These are phyloP conservation scores for Schmidtea mediterranea DNA, from an alignment of 1,140 invertebrate genomes.

Conservation along the genomic window DNA sequence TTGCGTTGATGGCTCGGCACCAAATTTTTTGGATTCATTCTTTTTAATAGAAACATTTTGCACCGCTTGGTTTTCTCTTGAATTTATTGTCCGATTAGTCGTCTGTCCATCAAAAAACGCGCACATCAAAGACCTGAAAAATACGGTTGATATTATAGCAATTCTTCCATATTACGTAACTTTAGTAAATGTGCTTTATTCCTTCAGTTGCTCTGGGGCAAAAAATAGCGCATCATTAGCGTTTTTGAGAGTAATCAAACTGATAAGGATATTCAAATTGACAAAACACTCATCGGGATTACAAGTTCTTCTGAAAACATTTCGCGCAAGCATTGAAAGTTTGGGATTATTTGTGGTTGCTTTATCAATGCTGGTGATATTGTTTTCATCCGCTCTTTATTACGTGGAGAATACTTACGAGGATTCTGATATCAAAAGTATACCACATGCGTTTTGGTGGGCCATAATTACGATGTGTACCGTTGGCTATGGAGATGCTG, in stretches of 20 bases:
- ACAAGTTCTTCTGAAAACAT: slow-evolving; percentile 28
- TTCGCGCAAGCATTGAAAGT: slow-evolving; percentile 24
- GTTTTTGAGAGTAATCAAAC: slow-evolving; percentile 11
- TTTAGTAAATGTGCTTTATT: slow-evolving; percentile 20
- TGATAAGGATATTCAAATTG: slow-evolving; percentile 24
- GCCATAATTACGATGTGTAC: slow-evolving; percentile 94
- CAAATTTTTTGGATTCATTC: slow-evolving; percentile 14
- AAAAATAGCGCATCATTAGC: slow-evolving; percentile 15
- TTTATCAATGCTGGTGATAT: slow-evolving; percentile 20
- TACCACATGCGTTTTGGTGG: slow-evolving; percentile 88
- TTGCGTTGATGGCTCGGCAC: slow-evolving; percentile 10
- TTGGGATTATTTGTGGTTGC: slow-evolving; percentile 22
- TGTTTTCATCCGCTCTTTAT: slow-evolving; percentile 26
- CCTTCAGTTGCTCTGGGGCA: slow-evolving; percentile 20
- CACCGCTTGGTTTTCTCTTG: slow-evolving; percentile 29
- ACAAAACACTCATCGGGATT: slow-evolving; percentile 29
- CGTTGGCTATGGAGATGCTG: slow-evolving; percentile 57
- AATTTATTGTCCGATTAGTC: slow-evolving; percentile 24
- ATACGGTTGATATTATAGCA: slow-evolving; percentile 29
- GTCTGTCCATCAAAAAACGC: slow-evolving; percentile 24
- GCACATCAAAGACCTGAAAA: slow-evolving; percentile 30
- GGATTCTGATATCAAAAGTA: slow-evolving; percentile 35
- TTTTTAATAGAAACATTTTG: slow-evolving; percentile 25
- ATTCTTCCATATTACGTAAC: slow-evolving; percentile 30
- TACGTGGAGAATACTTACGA: slow-evolving; percentile 19